These are phyloP conservation scores for Sander vitreus DNA, from an alignment of 2,113 vertebrate species.

Conservation along the genomic window DNA sequence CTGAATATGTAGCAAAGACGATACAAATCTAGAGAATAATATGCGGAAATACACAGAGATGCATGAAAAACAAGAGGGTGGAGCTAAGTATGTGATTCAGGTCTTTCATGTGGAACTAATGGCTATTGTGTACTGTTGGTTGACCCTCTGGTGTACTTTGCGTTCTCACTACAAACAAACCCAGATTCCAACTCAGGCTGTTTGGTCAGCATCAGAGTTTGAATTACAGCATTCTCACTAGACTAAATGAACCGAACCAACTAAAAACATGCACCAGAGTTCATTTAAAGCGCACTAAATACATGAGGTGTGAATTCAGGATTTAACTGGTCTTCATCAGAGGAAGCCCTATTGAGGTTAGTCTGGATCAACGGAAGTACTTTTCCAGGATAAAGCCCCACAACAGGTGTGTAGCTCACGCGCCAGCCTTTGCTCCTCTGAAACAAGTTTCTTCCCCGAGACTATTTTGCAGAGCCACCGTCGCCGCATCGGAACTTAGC, in stretches of 20 bases:
- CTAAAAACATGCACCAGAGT: background rate
- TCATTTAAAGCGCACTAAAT: background rate
- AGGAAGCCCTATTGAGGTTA: background rate
- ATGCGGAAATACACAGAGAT: background rate
- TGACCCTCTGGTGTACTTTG: too few relatives aligned
- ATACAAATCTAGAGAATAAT: background rate
- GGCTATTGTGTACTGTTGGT: background rate
- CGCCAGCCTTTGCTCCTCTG: too few relatives aligned
- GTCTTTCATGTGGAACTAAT: background rate
- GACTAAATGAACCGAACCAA: background rate
- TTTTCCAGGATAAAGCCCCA: too few relatives aligned
- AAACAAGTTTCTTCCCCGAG: too few relatives aligned
- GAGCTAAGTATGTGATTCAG: background rate
- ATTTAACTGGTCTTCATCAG: background rate
- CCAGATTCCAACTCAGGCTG: background rate
- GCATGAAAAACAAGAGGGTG: background rate
- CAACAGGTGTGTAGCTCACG: too few relatives aligned
- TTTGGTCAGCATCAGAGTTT: background rate
- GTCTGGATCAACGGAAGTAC: too few relatives aligned
- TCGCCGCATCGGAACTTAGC: too few relatives aligned
- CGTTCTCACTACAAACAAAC: too few relatives aligned
- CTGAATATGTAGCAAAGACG: background rate
- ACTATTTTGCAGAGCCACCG: too few relatives aligned
- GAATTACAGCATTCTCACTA: background rate
- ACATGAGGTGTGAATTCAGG: background rate